Evolutionary conservation across 2,888 invertebrate genomes (phyloP), one percentile per base, ranked within the genome.

Genomic region (Trissoscelio sp.): DNA sequence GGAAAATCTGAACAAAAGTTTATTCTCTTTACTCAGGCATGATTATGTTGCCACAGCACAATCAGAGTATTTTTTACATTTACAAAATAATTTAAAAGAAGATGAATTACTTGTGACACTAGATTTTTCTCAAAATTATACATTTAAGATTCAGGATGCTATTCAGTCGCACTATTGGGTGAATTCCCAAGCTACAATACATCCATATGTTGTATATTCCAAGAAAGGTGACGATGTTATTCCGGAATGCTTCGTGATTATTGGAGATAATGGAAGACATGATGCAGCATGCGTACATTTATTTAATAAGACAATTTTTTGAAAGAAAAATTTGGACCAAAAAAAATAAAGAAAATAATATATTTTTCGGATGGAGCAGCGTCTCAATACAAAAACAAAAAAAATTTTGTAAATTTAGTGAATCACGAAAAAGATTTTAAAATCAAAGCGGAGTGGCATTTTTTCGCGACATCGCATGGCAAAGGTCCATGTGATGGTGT

Each of bases 51-150:
- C 51, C 3, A 39, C 51, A 24, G 14, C 34, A 66, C 51, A 66
- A 53, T 51, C 66, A 0, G 22, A 20, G 3, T 69, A 55, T 18
- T 69, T 69, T 55, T 55, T 44, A 22, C 1, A 67, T n/a, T 24
- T 67, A n/a, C 51, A 67, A 14, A 39, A 24, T 3, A 67, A 67
- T 24, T 53, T 67, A 24, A 3, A 0, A 2, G 51, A 67, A 3
- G 42, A 44, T 18, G 46, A 69, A 20, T 9, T 69, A 4, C 57
- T 69, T n/a, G 22, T 69, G 0, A 67, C 55, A 2, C 34, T 69
- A 39, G 67, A 67, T 22, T 69, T 57, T 12, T 69, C 69, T 0
- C 69, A 57, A 57, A 69, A 69, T 46, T 69, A 69, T 34, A n/a
- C 57, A 12, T 57, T 67, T 22, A 55, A 55, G 42, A 67, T 67